These are phyloP conservation scores for Acanthococcus lagerstroemiae DNA, from an alignment of 2,888 invertebrate genomes.

Conservation along the genomic window DNA sequence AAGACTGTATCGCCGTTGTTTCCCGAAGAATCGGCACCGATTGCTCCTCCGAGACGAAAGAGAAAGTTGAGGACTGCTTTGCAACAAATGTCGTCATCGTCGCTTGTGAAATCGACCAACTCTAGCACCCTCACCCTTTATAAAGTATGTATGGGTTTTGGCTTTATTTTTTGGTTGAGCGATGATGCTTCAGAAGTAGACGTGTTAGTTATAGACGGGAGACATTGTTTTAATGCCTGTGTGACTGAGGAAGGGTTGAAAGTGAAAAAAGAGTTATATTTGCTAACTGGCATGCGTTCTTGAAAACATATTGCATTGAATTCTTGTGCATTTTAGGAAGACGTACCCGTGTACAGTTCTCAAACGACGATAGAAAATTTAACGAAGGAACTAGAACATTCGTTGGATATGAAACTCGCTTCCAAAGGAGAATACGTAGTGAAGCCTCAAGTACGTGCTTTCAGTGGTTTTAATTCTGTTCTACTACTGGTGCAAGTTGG, in stretches of 20 bases:
- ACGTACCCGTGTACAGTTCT: conserved; percentile 1
- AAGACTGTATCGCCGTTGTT: conserved; percentile 42
- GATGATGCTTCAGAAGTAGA: too few relatives aligned
- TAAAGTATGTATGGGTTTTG: not conserved
- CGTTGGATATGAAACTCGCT: conserved; percentile 56
- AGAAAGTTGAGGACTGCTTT: conserved; percentile 42
- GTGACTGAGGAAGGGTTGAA: too few relatives aligned
- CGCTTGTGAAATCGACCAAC: not conserved
- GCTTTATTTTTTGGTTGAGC: not conserved
- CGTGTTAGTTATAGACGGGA: too few relatives aligned
- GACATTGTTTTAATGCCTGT: too few relatives aligned
- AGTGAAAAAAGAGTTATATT: too few relatives aligned
- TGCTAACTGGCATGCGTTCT: too few relatives aligned
- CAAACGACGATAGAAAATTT: conserved; percentile 66
- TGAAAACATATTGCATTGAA: too few relatives aligned
- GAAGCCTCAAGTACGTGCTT: conserved; percentile 49
- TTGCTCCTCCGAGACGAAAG: conserved; percentile 71
- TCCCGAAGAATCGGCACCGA: conserved; percentile 40
- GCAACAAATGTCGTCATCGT: conserved; percentile 3
- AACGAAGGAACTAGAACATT: conserved; percentile 72
- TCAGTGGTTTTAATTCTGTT: too few relatives aligned
- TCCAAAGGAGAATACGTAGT: conserved; percentile 54
- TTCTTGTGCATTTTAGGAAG: not conserved
- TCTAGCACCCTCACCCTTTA: not conserved
- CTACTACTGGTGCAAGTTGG: too few relatives aligned